Evolutionary conservation across 2,888 invertebrate genomes (phyloP).

Genomic region (Apantesis nais): DNA sequence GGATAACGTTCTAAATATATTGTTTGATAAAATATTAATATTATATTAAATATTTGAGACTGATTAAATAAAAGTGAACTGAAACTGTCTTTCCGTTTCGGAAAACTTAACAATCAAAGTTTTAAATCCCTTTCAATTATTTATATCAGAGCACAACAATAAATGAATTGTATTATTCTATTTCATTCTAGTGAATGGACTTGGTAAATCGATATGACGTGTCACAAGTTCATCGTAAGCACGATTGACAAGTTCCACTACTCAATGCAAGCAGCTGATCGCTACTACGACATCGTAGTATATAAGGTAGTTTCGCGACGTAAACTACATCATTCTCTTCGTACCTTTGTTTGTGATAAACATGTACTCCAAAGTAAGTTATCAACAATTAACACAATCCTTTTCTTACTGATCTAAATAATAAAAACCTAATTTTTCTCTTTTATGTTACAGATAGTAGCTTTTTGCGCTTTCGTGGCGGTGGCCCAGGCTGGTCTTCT

Average conservation of each 20-base stretch:
- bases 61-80: too few relatives aligned
- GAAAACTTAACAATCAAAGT: neutral
- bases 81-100: too few relatives aligned
- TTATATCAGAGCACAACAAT: neutral
- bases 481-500: constrained; percentile 56
- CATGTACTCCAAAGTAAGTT: constrained; percentile 10
- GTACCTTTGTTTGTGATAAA: constrained; percentile 11
- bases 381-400: neutral
- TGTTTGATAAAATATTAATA: too few relatives aligned
- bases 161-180: neutral
- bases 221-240: neutral
- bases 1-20: too few relatives aligned
- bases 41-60: neutral
- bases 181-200: neutral
- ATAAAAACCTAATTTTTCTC: neutral
- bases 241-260: neutral
- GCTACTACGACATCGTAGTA: neutral
- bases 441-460: constrained; percentile 38
- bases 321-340: neutral
- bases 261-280: neutral
- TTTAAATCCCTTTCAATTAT: neutral
- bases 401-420: neutral
- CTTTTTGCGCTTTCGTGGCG: constrained; percentile 57
- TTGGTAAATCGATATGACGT: neutral
- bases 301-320: neutral